These are phyloP conservation scores for Neodon shergylaensis DNA, from an alignment of 2,113 vertebrate species.

Conservation along the genomic window DNA sequence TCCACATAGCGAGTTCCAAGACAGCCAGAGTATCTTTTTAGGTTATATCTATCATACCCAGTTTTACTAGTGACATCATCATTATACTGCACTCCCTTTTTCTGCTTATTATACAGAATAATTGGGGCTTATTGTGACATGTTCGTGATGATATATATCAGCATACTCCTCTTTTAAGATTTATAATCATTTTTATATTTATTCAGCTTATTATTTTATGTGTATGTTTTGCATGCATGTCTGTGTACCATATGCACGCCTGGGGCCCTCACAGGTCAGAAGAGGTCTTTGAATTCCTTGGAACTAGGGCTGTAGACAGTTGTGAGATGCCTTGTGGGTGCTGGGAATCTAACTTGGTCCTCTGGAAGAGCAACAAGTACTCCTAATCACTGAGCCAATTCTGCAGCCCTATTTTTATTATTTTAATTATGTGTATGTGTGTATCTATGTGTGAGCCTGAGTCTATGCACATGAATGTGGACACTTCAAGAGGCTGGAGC, in stretches of 20 bases:
- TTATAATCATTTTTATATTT: background rate
- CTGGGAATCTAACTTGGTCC: background rate
- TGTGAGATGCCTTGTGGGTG: background rate
- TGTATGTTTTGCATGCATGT: background rate
- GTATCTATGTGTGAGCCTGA: background rate
- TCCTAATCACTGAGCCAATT: background rate
- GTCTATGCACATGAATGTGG: background rate
- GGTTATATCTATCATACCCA: background rate
- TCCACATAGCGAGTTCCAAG: background rate
- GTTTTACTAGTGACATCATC: background rate
- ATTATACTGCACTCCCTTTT: background rate
- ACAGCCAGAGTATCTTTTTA: background rate
- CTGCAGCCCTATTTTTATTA: background rate
- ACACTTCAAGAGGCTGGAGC: no score
- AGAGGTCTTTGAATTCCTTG: background rate
- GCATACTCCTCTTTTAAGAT: background rate
- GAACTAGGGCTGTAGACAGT: background rate
- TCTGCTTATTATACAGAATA: background rate
- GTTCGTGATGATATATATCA: background rate
- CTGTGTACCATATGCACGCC: background rate
- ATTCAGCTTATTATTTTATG: background rate
- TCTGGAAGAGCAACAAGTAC: background rate
- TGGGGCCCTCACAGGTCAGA: background rate
- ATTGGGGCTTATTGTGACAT: background rate
- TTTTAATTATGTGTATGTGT: background rate